These are phyloP conservation scores for Oligia latruncula DNA, from an alignment of 2,888 invertebrate species.

Conservation along the genomic window DNA sequence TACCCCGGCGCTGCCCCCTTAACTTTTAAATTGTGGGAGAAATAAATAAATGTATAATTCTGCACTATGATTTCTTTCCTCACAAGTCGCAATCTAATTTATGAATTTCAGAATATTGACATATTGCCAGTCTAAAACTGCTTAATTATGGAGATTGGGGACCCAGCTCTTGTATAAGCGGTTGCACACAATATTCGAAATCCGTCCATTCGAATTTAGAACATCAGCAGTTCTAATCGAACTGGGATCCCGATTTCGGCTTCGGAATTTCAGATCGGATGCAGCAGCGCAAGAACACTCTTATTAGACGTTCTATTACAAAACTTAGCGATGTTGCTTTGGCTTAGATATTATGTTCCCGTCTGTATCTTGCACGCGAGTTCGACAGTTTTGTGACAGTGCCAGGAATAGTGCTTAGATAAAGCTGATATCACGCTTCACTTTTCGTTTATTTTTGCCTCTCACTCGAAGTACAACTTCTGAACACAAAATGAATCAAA, in stretches of 20 bases:
- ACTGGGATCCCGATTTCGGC: background rate
- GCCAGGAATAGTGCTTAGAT: background rate
- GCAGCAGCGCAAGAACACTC: background rate
- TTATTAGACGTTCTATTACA: too few relatives aligned
- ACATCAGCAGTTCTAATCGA: background rate
- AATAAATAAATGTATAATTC: too few relatives aligned
- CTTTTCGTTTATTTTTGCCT: background rate
- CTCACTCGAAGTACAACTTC: background rate
- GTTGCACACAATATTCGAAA: background rate
- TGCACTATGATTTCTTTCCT: too few relatives aligned
- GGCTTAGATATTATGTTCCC: background rate
- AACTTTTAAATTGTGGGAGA: too few relatives aligned
- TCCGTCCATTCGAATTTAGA: background rate
- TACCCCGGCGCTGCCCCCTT: too few relatives aligned
- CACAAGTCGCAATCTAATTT: too few relatives aligned
- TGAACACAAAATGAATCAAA: background rate
- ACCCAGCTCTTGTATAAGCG: background rate
- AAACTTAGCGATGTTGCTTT: background rate
- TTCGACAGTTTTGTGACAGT: background rate
- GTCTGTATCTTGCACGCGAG: background rate
- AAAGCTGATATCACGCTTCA: background rate
- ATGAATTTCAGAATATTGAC: too few relatives aligned
- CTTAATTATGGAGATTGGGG: too few relatives aligned
- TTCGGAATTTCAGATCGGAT: background rate
- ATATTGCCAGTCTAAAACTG: too few relatives aligned